phyloP scores from a whole-genome alignment of 1,140 invertebrate genomes.

The Harpegnathos saltator region DNA sequence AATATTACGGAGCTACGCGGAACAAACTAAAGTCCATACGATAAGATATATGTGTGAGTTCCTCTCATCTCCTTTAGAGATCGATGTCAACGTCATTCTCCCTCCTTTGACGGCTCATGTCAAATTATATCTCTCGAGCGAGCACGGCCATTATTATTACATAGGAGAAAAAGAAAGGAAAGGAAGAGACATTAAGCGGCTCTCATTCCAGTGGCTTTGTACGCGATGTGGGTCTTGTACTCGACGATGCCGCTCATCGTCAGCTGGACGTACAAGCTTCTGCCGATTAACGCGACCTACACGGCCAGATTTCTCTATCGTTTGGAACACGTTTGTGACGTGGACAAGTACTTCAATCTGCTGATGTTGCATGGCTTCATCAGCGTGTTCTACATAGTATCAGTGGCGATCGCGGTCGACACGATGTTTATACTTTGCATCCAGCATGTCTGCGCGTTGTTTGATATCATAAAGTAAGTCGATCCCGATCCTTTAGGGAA shows the following conservation, averaged over 20 bases:
- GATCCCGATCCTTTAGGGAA: too few species aligned
- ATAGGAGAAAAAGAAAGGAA: too few species aligned
- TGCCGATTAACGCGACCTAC: slow-evolving; percentile 25
- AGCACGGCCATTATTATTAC: too few species aligned
- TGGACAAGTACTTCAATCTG: slow-evolving; percentile 23
- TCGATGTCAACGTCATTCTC: not conserved
- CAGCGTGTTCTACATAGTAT: not conserved
- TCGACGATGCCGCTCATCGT: not conserved
- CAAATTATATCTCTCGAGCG: too few species aligned
- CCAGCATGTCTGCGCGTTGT: slow-evolving; percentile 68
- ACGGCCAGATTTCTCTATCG: slow-evolving; percentile 8
- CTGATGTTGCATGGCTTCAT: slow-evolving; percentile 19
- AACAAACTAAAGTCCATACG: not conserved
- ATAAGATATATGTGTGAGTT: slow-evolving; percentile 12
- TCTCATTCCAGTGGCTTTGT: slow-evolving; percentile 24
- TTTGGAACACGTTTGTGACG: slow-evolving; percentile 6
- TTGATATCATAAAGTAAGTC: slow-evolving; percentile 65
- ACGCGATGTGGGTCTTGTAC: not conserved
- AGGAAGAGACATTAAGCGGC: too few species aligned
- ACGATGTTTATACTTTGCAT: slow-evolving; percentile 58
- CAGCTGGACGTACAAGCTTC: not conserved
- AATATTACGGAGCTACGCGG: slow-evolving; percentile 19
- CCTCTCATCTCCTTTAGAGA: not conserved
- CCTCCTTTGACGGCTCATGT: too few species aligned
- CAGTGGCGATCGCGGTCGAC: slow-evolving; percentile 58